Evolutionary conservation across 2,797 vertebrate species (phyloP).

Genomic region (Myripristis jacobus): DNA sequence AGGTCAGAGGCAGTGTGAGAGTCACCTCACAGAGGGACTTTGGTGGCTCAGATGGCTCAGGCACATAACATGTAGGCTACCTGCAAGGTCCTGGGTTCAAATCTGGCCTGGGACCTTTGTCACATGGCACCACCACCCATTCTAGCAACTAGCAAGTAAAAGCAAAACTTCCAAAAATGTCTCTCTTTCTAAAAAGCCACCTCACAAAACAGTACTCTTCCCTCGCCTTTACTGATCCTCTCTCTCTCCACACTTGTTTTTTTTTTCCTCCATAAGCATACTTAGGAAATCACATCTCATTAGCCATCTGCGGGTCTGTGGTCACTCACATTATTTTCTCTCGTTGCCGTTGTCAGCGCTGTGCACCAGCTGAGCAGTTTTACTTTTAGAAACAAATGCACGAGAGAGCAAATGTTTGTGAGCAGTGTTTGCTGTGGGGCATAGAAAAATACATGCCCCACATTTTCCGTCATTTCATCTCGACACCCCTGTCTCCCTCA

Average conservation of each 20-base stretch:
- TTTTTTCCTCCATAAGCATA: not conserved
- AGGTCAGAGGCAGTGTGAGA: slow-evolving; percentile 78
- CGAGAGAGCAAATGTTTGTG: slow-evolving; percentile 2
- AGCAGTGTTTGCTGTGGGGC: not conserved
- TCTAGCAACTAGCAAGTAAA: too few species aligned
- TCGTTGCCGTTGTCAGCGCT: slow-evolving; percentile 14
- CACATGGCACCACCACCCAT: too few species aligned
- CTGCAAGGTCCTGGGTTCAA: not conserved
- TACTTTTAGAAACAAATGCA: slow-evolving; percentile 17
- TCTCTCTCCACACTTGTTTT: not conserved
- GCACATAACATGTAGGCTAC: slow-evolving; percentile 17
- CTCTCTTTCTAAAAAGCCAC: not conserved
- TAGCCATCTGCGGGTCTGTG: not conserved
- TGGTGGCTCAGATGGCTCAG: slow-evolving; percentile 57
- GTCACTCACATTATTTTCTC: slow-evolving; percentile 24
- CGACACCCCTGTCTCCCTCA: too few species aligned
- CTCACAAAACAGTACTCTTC: not conserved
- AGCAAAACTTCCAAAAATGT: too few species aligned
- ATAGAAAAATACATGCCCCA: not conserved
- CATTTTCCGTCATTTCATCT: too few species aligned
- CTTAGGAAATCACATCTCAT: not conserved
- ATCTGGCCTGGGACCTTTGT: too few species aligned
- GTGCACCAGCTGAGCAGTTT: slow-evolving; percentile 21
- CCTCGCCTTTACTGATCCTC: not conserved
- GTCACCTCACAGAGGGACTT: slow-evolving; percentile 8